A percentile compares a stretch with the other conserved stretches of the same genome.
These are phyloP conservation scores for Lichenostomus cassidix DNA, from an alignment of 2,113 vertebrate species.

Conservation along the genomic window DNA sequence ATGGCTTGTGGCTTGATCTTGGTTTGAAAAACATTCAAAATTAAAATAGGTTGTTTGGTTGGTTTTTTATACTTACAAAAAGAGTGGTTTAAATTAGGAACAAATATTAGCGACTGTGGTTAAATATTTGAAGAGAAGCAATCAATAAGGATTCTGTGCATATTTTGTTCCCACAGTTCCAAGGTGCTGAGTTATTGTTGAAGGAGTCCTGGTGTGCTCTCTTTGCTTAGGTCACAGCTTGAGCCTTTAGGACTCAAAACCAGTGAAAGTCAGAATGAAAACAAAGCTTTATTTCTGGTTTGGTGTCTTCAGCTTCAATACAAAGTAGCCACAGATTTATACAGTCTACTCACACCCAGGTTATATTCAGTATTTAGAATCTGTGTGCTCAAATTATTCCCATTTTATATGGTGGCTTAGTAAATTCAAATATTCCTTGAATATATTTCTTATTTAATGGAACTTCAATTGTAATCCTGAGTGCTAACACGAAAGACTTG, in stretches of 20 bases:
- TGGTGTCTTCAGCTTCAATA: not conserved
- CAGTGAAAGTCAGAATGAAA: not conserved
- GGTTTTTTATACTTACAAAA: not conserved
- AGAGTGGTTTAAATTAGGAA: not conserved
- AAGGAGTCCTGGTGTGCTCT: not conserved
- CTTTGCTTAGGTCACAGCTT: not conserved
- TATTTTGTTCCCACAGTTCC: not conserved
- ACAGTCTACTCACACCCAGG: not conserved
- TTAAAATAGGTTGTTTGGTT: not conserved
- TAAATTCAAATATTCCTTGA: not conserved
- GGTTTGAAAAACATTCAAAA: not conserved
- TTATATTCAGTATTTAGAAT: not conserved
- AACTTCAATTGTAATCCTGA: not conserved
- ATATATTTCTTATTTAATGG: not conserved
- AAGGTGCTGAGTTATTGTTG: not conserved
- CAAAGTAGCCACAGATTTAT: not conserved
- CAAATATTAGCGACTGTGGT: not conserved
- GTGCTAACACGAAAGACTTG: not conserved
- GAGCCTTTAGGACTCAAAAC: not conserved
- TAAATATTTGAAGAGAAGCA: not conserved
- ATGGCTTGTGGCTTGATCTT: not conserved
- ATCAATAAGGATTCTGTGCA: not conserved
- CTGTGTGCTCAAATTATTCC: not conserved
- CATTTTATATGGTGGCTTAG: not conserved
- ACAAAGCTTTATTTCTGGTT: not conserved